A percentile compares a stretch with the other conserved stretches of the same genome.
phyloP scores from a whole-genome alignment of 2,888 invertebrate genomes.

The Alsophila aescularia region DNA sequence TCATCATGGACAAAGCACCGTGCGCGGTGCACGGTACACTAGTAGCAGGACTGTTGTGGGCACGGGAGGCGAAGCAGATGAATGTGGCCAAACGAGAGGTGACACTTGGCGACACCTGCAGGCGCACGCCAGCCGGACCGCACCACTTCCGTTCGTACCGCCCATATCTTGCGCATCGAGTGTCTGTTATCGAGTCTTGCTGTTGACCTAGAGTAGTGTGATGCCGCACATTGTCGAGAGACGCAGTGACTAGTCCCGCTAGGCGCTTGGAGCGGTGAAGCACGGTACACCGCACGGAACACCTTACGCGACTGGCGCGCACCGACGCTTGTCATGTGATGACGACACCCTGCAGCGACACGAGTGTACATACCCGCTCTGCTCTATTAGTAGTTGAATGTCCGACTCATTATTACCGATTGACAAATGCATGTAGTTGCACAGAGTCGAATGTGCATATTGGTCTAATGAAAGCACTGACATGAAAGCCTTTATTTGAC shows the following conservation, averaged over 20 bases:
- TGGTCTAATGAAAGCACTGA: slow-evolving; percentile 69
- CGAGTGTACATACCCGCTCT: slow-evolving; percentile 75
- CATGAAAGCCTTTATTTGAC: slow-evolving; percentile 63
- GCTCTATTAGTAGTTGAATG: slow-evolving; percentile 72
- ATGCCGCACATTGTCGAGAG: slow-evolving; percentile 73
- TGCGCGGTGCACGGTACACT: neutral
- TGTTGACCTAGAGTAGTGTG: slow-evolving; percentile 82
- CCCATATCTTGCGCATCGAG: slow-evolving; percentile 76
- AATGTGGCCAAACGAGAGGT: slow-evolving; percentile 34
- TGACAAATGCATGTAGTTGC: slow-evolving; percentile 75
- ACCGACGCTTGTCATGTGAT: slow-evolving; percentile 71
- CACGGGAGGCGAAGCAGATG: slow-evolving; percentile 16
- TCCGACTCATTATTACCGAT: slow-evolving; percentile 60
- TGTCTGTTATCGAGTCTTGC: slow-evolving; percentile 78
- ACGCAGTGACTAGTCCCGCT: slow-evolving; percentile 69
- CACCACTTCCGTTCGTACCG: slow-evolving; percentile 69
- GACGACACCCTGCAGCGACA: slow-evolving; percentile 64
- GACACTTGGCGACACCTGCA: slow-evolving; percentile 43
- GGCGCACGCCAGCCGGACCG: slow-evolving; percentile 29
- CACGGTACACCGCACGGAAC: slow-evolving; percentile 74
- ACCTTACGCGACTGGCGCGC: slow-evolving; percentile 81
- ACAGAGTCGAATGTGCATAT: slow-evolving; percentile 73
- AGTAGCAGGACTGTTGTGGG: slow-evolving; percentile 11
- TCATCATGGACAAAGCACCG: slow-evolving; percentile 30
- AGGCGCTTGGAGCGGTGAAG: slow-evolving; percentile 77